Evolutionary conservation across 2,888 invertebrate genomes (phyloP), one percentile per base, ranked within the genome.

Genomic region (Penaeus monodon): DNA sequence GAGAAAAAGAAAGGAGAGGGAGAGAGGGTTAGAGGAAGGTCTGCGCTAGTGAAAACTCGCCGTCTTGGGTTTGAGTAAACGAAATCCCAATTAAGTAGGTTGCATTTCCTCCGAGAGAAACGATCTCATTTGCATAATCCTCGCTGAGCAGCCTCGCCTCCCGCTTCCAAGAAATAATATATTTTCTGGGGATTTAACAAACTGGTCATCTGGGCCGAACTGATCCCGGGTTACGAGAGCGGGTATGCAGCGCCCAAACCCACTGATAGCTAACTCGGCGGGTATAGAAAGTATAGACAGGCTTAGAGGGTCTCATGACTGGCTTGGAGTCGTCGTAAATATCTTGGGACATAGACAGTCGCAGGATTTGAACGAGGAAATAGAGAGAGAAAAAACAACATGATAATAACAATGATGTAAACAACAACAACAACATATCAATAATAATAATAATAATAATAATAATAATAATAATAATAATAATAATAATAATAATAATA

Each of bases 31-130:
- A 38, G 33, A 6, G 4, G 33, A 38, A 38, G 33, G 33, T 38
- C 33, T 12, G 14, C 49, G 49, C 49, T 1, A 49, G 49, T 12
- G 49, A 49, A 14, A 49, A 49, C 49, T 49, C 12, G 49, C 49
- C 49, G 49, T 49, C 49, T 49, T 14, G 66, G 65, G 68, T 81
- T 81, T 44, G 66, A 81, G 66, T 81, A 81, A 81, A 81, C 80
- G 65, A 81, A 81, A 81, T 81, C 80, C 80, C 80, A 81, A 81
- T 81, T 66, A 81, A 81, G 80, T 81, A 81, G 80, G 80, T 29
- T 64, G 64, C 64, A 10, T 66, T 64, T 65, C 63, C 64, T 10
- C 38, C 44, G 17, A 24, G 38, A 66, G 44, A 27, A 66, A 66
- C 80, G 33, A 81, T 66, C 65, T 81, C 80, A 81, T 81, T 66